A percentile compares a stretch with the other conserved stretches of the same genome.
These are phyloP conservation scores for Ligdia adustata DNA, from an alignment of 2,888 invertebrate genomes.

Conservation along the genomic window DNA sequence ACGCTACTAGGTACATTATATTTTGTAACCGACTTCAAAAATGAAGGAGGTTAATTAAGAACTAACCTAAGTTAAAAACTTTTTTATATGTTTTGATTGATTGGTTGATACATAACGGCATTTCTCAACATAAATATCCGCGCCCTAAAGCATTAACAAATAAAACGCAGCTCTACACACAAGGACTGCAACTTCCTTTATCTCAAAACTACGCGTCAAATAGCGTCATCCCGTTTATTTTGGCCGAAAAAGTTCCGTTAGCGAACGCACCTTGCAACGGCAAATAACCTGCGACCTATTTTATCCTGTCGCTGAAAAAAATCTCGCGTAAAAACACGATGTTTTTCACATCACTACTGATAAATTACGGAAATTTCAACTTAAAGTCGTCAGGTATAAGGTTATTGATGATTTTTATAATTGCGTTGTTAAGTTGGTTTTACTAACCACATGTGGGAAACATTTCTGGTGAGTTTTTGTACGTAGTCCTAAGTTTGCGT, in stretches of 20 bases:
- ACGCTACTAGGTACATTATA: too few species aligned
- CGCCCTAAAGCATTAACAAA: too few species aligned
- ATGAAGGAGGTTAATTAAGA: too few species aligned
- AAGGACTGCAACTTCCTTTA: constrained; percentile 70
- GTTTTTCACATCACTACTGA: background rate
- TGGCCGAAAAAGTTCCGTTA: constrained; percentile 75
- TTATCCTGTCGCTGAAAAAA: constrained; percentile 70
- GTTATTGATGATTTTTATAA: background rate
- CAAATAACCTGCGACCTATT: constrained; percentile 82
- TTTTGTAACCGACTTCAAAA: too few species aligned
- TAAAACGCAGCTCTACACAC: constrained; percentile 55
- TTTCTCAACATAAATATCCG: constrained; percentile 5
- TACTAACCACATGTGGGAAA: constrained; percentile 57
- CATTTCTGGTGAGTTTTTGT: constrained; percentile 68
- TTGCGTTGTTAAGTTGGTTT: constrained; percentile 9
- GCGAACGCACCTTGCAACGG: constrained; percentile 77
- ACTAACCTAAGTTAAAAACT: too few species aligned
- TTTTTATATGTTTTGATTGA: too few species aligned
- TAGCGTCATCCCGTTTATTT: constrained; percentile 65
- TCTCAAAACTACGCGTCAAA: constrained; percentile 63
- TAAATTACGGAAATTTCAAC: background rate
- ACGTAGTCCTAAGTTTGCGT: constrained; percentile 58
- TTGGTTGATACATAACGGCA: background rate
- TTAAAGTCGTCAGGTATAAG: background rate
- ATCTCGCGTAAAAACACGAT: constrained; percentile 42